Base-by-base conservation (phyloP, 2,888 invertebrate species). In the Drosophila suboccidentalis region DNA sequence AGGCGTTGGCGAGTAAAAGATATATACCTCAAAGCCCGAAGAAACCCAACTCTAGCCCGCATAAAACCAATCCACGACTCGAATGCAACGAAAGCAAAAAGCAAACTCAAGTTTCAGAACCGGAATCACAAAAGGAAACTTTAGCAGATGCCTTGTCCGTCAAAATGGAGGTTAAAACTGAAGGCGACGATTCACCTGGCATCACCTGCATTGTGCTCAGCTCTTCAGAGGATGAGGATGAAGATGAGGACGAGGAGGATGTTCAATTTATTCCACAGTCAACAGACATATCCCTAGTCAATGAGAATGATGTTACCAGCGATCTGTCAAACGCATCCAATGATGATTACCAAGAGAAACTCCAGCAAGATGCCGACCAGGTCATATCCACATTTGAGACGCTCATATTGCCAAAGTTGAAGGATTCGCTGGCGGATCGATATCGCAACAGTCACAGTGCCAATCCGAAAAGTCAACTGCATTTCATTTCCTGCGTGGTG, bases 361-460 rank as follows among this genome's bases (percentile, higher is more conserved):
- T 89, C 2, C 78, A 82, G 34, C 74, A 75, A n/a, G 85, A 91
- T 54, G 87, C 90, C 2, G 85, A 89, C 22, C 87, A 90, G 49
- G 89, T 92, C 2, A 86, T 92, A 11, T 84, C 88, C 15, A 91
- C 82, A 54, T 92, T 92, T 43, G 92, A 92, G 60, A 91, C 89
- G 9, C 79, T 91, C 2, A 87, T 92, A 4, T 62, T 92, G 34
- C 90, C 92, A 1, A 82, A 87, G 29, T 62, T 92, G 0, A 88
- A 84, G 6, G 68, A 78, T 1, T 61, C 77, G 19, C 69, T 91
- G 19, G 77, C 63, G 0, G 75, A 82, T n/a, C 78, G 87, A 1
- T 92, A 91, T 73, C 84, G 78, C 3, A 71, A 69, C 11, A 91
- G 82, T 64, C 89, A 90, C 54, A 84, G 87, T 0, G 73, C 47